These are phyloP conservation scores for Nestor notabilis DNA, from an alignment of 2,113 vertebrate genomes.

Conservation along the genomic window DNA sequence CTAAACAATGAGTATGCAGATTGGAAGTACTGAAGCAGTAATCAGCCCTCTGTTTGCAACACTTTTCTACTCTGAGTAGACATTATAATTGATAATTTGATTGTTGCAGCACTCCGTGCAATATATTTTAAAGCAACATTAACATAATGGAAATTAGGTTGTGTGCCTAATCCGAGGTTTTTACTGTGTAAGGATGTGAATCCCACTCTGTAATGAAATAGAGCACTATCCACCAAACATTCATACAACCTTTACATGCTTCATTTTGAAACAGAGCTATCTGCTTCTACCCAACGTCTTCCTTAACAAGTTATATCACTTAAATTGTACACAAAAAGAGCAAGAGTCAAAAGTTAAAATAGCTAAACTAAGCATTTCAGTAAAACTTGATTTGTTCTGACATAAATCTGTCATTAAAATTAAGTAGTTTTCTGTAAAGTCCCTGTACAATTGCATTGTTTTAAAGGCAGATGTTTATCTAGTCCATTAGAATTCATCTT, in stretches of 20 bases:
- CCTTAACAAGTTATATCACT: background rate
- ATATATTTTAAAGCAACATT: constrained; percentile 89
- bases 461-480: background rate
- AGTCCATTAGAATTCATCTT: background rate
- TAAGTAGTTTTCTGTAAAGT: background rate
- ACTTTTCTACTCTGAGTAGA: constrained; percentile 85
- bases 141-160: constrained; percentile 88
- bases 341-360: background rate
- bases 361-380: background rate
- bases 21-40: constrained; percentile 89
- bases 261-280: background rate
- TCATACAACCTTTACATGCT: background rate
- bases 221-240: background rate
- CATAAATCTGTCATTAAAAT: background rate
- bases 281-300: background rate
- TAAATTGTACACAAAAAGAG: background rate
- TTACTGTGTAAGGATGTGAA: constrained; percentile 69
- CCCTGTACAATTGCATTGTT: background rate
- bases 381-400: background rate
- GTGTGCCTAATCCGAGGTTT: constrained; percentile 82
- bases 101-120: constrained; percentile 83
- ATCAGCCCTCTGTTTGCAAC: constrained; percentile 87
- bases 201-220: constrained; percentile 51
- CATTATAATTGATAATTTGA: constrained; percentile 91
- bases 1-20: constrained; percentile 93